phyloP scores from a whole-genome alignment of 1,140 invertebrate genomes.

The Ylistrum balloti region DNA sequence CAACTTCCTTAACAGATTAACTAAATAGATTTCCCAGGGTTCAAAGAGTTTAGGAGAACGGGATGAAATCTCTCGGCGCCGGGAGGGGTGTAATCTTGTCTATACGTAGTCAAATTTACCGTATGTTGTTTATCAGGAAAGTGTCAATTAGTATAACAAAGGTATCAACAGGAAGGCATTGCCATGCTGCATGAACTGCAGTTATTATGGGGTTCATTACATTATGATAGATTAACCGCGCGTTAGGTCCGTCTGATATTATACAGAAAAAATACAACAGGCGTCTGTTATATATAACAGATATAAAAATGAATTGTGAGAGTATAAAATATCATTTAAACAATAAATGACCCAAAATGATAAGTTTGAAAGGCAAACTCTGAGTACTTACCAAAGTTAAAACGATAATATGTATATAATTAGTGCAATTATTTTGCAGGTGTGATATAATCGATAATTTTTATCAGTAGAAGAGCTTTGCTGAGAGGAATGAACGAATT shows the following conservation, averaged over 20 bases:
- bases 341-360: too few relatives aligned
- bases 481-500: too few relatives aligned
- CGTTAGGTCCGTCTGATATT: not conserved
- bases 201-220: conserved; percentile 24
- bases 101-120: not conserved
- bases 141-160: not conserved
- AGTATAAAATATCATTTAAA: too few relatives aligned
- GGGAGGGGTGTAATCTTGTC: conserved; percentile 11
- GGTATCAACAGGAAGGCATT: not conserved
- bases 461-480: too few relatives aligned
- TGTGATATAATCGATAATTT: too few relatives aligned
- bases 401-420: too few relatives aligned
- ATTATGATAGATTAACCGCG: not conserved
- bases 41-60: not conserved
- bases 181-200: conserved; percentile 1
- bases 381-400: too few relatives aligned
- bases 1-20: not conserved
- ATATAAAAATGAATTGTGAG: too few relatives aligned
- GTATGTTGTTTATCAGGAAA: conserved; percentile 9
- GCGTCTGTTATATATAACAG: not conserved
- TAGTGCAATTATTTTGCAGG: too few relatives aligned
- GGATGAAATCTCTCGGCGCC: not conserved
- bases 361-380: too few relatives aligned
- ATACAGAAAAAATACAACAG: not conserved
- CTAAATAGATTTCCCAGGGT: not conserved